Evolutionary conservation across 2,797 vertebrate genomes (phyloP), one percentile per base, ranked within the genome.

Genomic region (Leptoclinus maculatus): DNA sequence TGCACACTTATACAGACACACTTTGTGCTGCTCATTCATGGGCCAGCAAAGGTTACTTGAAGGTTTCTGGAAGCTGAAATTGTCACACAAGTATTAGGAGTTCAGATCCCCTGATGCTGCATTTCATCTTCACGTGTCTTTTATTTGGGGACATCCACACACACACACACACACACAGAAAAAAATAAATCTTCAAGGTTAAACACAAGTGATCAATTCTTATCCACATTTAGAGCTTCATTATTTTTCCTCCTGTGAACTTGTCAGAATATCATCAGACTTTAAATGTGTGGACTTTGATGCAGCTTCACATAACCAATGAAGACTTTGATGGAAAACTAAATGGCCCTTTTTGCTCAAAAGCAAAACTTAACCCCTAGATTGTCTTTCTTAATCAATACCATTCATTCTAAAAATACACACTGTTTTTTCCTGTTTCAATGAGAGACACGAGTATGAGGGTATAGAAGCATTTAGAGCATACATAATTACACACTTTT

Each of bases 101-200:
- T 71, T 71, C 54, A 68, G 76, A 59, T 91, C 83, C 84, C 83
- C 62, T 66, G 81, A 78, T 86, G 81, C 64, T 49, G 19, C 71
- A 39, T 56, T 72, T 87, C 89, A 83, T 90, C 87, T 91, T 88
- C 80, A 88, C 81, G 80, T 90, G 79, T 82, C 91, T 91, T 89
- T 88, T 39, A 66, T 81, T 68, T 76, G 49, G 32, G 38, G 27
- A 82, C 70, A 73, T 13, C 8, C 45, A 69, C 34, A 63, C 32
- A 45, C 17, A 25, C 67, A 79, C 59, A 36, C 21, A 6, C 66
- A 6, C 23, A 49, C 34, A 58, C 27, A 21, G 2, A 58, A 34
- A 11, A 39, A 32, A 63, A 71, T n/a, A 58, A 47, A 71, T 79
- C 58, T 39, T 79, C 80, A 83, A 87, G 79, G 81, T 83, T 64